Evolutionary conservation across 1,140 invertebrate species (phyloP).

Genomic region (Proctacanthus coquilletti): DNA sequence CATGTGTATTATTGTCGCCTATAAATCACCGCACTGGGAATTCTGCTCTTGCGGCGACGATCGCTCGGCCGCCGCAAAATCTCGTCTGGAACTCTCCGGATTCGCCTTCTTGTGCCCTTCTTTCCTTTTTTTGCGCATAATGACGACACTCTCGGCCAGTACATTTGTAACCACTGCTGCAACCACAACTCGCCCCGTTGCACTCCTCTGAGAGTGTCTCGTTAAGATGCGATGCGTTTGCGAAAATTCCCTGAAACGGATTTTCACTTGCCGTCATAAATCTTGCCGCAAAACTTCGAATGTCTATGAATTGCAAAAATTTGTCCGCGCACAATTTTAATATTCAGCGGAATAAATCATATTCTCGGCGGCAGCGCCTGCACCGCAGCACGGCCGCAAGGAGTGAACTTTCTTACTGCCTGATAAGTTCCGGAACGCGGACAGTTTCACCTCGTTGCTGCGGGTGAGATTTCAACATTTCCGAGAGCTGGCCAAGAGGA

Average conservation of each 20-base stretch:
- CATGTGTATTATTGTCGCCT: background rate
- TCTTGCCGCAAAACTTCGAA: background rate
- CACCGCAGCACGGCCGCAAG: too few species aligned
- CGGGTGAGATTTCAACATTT: too few species aligned
- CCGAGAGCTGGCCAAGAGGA: too few species aligned
- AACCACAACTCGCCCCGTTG: background rate
- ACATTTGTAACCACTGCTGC: background rate
- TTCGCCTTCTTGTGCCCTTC: background rate
- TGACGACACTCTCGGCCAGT: too few species aligned
- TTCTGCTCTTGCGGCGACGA: background rate
- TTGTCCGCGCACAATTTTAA: background rate
- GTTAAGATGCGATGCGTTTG: background rate
- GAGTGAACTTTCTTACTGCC: too few species aligned
- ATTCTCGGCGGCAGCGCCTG: too few species aligned
- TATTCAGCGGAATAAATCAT: background rate
- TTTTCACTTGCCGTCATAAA: background rate
- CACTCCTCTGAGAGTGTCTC: background rate
- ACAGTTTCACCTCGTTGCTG: too few species aligned
- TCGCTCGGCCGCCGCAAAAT: background rate
- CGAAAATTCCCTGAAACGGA: background rate
- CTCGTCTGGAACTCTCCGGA: background rate
- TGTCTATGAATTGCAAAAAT: background rate
- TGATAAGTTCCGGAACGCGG: too few species aligned
- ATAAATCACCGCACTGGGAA: background rate
- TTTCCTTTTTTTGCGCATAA: background rate